Percentiles rank a stretch among this genome's conserved stretches.
phyloP scores from a whole-genome alignment of 2,113 vertebrate species.

The Zosterops borbonicus region DNA sequence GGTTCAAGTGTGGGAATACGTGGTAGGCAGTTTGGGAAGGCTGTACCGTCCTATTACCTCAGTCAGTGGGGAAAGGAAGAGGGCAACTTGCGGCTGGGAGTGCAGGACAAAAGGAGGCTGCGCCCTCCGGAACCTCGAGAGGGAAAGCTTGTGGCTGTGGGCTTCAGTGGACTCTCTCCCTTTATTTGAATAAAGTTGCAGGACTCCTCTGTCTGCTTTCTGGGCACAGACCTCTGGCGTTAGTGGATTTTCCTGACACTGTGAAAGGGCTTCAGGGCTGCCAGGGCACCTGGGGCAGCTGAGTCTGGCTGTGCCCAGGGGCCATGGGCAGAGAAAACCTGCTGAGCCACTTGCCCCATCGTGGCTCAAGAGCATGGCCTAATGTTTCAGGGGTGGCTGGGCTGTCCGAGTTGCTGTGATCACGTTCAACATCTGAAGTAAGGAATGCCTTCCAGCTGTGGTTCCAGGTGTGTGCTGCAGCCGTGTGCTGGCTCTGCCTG shows the following conservation, averaged over 20 bases:
- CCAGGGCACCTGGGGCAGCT: accelerated
- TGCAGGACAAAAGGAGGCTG: not conserved
- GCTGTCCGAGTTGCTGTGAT: not conserved
- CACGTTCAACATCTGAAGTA: not conserved
- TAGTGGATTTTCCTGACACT: not conserved
- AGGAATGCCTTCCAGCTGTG: not conserved
- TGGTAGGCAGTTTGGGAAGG: accelerated
- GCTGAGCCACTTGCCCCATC: not conserved
- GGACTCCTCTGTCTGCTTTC: not conserved
- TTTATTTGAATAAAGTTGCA: not conserved
- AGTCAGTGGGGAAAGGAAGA: not conserved
- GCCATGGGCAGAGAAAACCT: not conserved
- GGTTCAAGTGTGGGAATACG: not conserved
- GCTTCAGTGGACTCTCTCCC: accelerated
- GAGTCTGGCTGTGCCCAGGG: not conserved
- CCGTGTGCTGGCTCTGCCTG: accelerated
- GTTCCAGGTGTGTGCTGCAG: not conserved
- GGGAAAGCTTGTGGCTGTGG: accelerated
- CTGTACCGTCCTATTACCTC: not conserved
- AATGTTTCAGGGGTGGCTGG: accelerated
- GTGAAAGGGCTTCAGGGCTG: not conserved
- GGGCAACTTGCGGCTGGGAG: too few species aligned
- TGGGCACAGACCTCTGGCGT: not conserved
- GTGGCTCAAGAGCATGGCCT: accelerated
- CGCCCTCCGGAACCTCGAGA: accelerated